phyloP scores from a whole-genome alignment of 2,113 vertebrate species.

The Tamias sibiricus region DNA sequence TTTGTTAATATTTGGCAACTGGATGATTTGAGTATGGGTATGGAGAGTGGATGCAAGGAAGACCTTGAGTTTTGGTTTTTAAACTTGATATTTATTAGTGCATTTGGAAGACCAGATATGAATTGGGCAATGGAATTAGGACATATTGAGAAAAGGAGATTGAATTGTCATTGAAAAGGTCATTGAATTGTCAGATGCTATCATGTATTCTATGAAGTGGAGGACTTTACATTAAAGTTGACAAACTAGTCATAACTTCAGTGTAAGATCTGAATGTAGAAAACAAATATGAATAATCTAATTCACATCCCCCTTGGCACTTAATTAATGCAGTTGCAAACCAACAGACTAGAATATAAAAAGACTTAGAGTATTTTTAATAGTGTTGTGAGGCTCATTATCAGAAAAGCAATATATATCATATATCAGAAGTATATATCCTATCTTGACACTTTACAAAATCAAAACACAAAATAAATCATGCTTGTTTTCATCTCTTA shows the following conservation, averaged over 20 bases:
- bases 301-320: not conserved
- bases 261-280: not conserved
- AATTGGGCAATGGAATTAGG: not conserved
- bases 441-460: not conserved
- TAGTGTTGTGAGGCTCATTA: not conserved
- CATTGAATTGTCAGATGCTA: not conserved
- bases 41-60: not conserved
- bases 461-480: not conserved
- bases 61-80: not conserved
- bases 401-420: not conserved
- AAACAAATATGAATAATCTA: not conserved
- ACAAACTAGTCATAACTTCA: not conserved
- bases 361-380: not conserved
- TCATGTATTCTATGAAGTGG: not conserved
- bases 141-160: not conserved
- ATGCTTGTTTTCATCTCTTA: not conserved
- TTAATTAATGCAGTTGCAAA: not conserved
- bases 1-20: not conserved
- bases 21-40: not conserved
- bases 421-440: not conserved
- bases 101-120: not conserved
- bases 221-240: not conserved
- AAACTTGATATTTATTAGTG: not conserved
- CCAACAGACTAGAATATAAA: not conserved
- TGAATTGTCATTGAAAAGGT: too few species aligned